A percentile compares a stretch with the other conserved stretches of the same genome.
phyloP scores from a whole-genome alignment of 2,113 vertebrate genomes.

The Ochotona princeps region DNA sequence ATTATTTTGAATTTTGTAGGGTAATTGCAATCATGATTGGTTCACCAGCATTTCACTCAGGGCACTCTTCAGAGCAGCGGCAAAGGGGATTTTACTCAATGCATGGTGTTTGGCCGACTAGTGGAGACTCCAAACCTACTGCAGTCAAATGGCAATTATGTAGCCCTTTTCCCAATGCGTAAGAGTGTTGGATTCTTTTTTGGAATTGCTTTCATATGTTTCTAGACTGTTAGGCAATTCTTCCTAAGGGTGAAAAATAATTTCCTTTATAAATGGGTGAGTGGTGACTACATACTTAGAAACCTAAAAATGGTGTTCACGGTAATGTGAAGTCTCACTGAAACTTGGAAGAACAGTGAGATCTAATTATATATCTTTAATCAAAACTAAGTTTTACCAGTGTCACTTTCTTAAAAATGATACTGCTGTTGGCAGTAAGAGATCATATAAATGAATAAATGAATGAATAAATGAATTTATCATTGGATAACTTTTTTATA shows the following conservation, averaged over 20 bases:
- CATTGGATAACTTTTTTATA: neutral
- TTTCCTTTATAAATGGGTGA: neutral
- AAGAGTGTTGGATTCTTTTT: constrained; percentile 41
- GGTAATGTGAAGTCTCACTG: neutral
- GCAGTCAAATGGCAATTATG: neutral
- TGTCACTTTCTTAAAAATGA: constrained; percentile 11
- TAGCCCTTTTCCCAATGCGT: neutral
- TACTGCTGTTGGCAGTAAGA: neutral
- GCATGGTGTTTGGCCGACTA: constrained; percentile 10
- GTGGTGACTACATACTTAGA: neutral
- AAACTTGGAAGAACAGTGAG: neutral
- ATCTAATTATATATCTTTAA: constrained; percentile 13
- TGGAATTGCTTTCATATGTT: constrained; percentile 25
- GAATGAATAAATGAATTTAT: neutral
- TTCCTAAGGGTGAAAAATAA: neutral
- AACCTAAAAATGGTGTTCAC: neutral
- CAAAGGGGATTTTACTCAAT: constrained; percentile 24
- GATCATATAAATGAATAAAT: neutral
- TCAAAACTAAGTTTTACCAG: neutral
- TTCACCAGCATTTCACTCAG: constrained; percentile 40
- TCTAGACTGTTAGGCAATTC: neutral
- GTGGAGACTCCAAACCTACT: neutral
- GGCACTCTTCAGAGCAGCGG: neutral
- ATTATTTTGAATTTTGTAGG: constrained; percentile 42
- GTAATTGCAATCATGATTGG: constrained; percentile 43